phyloP scores from a whole-genome alignment of 2,113 vertebrate species.

The Motacilla alba region DNA sequence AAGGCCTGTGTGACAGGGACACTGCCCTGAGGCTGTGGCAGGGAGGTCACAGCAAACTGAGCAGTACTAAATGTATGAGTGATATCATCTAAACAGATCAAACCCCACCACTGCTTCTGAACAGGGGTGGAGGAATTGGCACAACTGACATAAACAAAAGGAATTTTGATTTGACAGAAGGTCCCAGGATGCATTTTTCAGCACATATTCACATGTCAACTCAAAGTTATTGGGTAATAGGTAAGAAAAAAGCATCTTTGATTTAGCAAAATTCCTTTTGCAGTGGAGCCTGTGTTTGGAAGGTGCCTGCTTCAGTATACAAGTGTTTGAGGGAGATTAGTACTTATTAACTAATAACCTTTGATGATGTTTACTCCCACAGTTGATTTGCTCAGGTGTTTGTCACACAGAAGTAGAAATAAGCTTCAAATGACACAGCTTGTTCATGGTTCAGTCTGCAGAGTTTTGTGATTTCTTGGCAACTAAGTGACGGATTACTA shows the following conservation, averaged over 20 bases:
- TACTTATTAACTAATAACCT: constrained; percentile 57
- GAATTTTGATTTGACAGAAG: not conserved
- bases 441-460: constrained; percentile 6
- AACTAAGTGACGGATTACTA: constrained; percentile 40
- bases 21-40: too few relatives aligned
- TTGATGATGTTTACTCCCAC: constrained; percentile 54
- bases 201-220: not conserved
- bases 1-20: not conserved
- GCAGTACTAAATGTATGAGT: not conserved
- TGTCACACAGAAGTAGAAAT: constrained; percentile 28
- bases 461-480: constrained; percentile 53
- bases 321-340: constrained; percentile 45
- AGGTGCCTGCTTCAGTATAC: not conserved
- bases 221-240: not conserved
- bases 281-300: not conserved
- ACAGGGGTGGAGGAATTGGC: not conserved
- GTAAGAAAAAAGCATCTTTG: not conserved
- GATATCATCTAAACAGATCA: not conserved
- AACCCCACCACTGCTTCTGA: not conserved
- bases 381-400: constrained; percentile 50
- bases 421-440: constrained; percentile 1
- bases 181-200: not conserved
- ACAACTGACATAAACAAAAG: not conserved
- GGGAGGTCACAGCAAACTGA: not conserved
- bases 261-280: not conserved